Conservation (phyloP, 2,888 invertebrate genomes). For the Dinocampus coccinellae region DNA sequence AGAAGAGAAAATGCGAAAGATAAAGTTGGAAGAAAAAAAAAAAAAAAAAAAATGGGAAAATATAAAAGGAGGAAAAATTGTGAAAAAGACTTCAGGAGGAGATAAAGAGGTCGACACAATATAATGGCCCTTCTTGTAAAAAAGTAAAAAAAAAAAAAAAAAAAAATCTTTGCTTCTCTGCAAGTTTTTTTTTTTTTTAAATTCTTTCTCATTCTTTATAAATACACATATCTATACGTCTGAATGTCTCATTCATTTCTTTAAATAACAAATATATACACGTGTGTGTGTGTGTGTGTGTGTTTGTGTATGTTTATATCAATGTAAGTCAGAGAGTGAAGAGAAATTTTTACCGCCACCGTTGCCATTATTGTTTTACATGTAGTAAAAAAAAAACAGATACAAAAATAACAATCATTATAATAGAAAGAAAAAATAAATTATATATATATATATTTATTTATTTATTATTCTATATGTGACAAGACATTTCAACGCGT, state of each 20-base stretch:
- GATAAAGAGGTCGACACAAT: constrained; percentile 63
- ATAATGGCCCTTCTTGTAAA: constrained; percentile 56
- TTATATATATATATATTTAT: no score
- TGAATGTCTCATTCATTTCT: no score
- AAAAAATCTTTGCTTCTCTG: background rate
- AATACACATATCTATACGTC: no score
- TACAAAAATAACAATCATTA: background rate
- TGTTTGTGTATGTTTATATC: constrained; percentile 34
- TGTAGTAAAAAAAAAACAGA: background rate
- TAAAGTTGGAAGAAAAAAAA: constrained; percentile 59
- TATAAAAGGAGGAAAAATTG: constrained; percentile 61
- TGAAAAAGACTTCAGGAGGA: constrained; percentile 57
- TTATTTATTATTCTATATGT: no score
- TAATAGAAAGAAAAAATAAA: background rate
- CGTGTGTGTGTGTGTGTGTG: no score
- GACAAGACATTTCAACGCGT: constrained; percentile 2
- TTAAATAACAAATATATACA: no score
- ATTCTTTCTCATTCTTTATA: constrained; percentile 45
- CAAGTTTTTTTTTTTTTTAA: background rate
- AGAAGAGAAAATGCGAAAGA: constrained; percentile 55
- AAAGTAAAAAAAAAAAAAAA: no score
- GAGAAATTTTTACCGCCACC: constrained; percentile 23
- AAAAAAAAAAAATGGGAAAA: constrained; percentile 55
- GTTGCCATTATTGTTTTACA: constrained; percentile 56
- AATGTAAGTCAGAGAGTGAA: constrained; percentile 41